Evolutionary conservation across 2,888 invertebrate species (phyloP), one percentile per base, ranked within the genome.

Genomic region (Tethea ocularis): DNA sequence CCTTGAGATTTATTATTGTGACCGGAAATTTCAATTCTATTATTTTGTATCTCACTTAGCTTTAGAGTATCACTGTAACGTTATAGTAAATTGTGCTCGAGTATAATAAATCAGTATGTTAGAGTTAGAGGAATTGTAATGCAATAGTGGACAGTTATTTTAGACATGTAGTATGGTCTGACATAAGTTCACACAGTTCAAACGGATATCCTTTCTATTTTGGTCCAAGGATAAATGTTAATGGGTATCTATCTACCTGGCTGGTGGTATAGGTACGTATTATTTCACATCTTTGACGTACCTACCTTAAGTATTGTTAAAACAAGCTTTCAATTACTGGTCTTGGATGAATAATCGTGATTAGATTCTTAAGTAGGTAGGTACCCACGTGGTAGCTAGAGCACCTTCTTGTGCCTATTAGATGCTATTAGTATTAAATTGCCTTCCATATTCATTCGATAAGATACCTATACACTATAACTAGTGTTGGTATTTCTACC

Each of bases 201-300:
- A 88, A 83, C 90, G 91, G 91, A 92, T 91, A 89, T 91, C 91
- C 91, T 90, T 91, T 90, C 89, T 84, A 89, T 86, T 87, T 87
- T 70, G 79, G 86, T 80, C 82, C 90, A 91, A 89, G 91, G 91
- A 87, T 88, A 88, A 87, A 80, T 76, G 79, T 88, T 88, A 87
- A 80, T 76, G 79, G 77, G 52, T 52, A 22, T 54, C 79, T 52
- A 22, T 54, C 79, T 79, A 82, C 82, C 79, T 81, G 82, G 72
- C 72, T 80, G 73, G 72, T 77, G 74, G n/a, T n/a, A n/a, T 72
- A 71, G 75, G 76, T 76, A 76, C 71, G 70, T 69, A 81, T 83
- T 83, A 82, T 82, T 82, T 83, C 80, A 80, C 74, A 72, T 77
- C 79, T 78, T 86, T 87, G 84, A 84, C 72, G 62, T 68, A 52